A percentile compares a stretch with the other conserved stretches of the same genome.
Conservation (phyloP, 2,797 vertebrate genomes). For the Phalanger gymnotis region DNA sequence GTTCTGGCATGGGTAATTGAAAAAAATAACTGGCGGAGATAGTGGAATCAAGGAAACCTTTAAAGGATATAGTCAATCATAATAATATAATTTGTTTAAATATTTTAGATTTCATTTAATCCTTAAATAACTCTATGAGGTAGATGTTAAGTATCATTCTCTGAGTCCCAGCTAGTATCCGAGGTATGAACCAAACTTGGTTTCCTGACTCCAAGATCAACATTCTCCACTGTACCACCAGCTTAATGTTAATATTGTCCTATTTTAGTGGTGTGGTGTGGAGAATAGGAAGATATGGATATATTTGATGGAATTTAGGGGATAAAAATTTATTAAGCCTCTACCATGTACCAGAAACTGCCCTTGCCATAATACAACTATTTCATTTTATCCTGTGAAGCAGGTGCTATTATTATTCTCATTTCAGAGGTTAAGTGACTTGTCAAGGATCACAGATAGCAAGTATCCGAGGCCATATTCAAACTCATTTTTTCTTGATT, state of each 20-base stretch:
- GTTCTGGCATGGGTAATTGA: neutral
- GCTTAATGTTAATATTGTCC: too few species aligned
- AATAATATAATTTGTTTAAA: neutral
- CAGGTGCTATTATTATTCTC: too few species aligned
- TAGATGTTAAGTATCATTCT: neutral
- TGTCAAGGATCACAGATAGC: too few species aligned
- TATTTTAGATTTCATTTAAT: neutral
- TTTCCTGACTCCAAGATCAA: neutral
- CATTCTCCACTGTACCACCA: neutral
- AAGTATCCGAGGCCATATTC: too few species aligned
- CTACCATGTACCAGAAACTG: neutral
- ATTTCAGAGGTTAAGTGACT: too few species aligned
- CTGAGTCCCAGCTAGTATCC: neutral
- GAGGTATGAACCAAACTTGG: neutral
- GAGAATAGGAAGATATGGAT: neutral
- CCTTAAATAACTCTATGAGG: neutral
- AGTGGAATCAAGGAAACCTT: neutral
- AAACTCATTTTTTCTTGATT: too few species aligned
- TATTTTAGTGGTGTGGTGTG: too few species aligned
- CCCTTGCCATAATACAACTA: neutral
- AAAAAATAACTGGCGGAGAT: neutral
- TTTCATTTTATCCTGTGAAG: too few species aligned
- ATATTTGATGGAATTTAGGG: too few species aligned
- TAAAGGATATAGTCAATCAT: neutral
- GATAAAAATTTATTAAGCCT: too few species aligned